phyloP scores from a whole-genome alignment of 1,140 invertebrate genomes.

The Proctacanthus coquilletti region DNA sequence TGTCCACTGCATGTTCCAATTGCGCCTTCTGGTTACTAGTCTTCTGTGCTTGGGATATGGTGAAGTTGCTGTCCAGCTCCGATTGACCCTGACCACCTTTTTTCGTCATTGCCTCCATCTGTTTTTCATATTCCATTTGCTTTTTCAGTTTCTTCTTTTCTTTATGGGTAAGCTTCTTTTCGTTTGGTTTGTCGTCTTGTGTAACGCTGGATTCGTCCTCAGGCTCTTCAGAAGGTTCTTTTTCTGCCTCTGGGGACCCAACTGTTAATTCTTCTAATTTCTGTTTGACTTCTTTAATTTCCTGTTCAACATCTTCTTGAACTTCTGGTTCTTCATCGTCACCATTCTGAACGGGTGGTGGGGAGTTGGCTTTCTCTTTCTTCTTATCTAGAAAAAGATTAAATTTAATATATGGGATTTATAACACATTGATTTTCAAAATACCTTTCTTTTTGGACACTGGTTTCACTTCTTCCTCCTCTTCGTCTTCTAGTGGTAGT shows the following conservation, averaged over 20 bases:
- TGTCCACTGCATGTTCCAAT: constrained; percentile 90
- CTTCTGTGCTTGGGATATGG: constrained; percentile 87
- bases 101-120: constrained; percentile 75
- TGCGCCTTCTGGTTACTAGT: constrained; percentile 66
- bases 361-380: constrained; percentile 5
- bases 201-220: constrained; percentile 8
- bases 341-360: constrained; percentile 9
- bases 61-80: constrained; percentile 86
- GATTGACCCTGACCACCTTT: constrained; percentile 77
- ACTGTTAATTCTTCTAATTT: constrained; percentile 5
- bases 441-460: constrained; percentile 25
- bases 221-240: constrained; percentile 9
- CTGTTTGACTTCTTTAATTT: constrained; percentile 4
- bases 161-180: constrained; percentile 79
- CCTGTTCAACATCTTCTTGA: constrained; percentile 3
- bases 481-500: constrained; percentile 12
- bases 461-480: too few species aligned
- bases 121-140: constrained; percentile 79
- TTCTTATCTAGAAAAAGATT: background rate
- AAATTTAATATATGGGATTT: background rate
- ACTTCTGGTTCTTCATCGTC: constrained; percentile 12
- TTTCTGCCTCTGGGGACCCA: constrained; percentile 10
- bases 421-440: background rate
- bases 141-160: constrained; percentile 92
- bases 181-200: constrained; percentile 20